phyloP scores from a whole-genome alignment of 2,888 invertebrate species.

The Rhagophthalmus giganteus region DNA sequence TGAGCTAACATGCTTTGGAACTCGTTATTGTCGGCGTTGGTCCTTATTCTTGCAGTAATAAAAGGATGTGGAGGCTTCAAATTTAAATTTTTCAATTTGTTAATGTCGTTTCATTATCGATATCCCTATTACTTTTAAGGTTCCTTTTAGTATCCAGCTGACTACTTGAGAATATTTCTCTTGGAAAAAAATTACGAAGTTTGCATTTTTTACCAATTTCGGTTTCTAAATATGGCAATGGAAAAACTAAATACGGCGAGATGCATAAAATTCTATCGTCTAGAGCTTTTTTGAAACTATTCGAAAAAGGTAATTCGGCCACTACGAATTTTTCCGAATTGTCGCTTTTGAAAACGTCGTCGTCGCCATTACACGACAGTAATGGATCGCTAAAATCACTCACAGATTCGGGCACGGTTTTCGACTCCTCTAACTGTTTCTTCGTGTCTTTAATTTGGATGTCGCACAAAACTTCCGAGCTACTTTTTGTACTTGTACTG shows the following conservation, averaged over 20 bases:
- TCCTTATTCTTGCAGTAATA: constrained; percentile 69
- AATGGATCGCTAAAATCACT: constrained; percentile 86
- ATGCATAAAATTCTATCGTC: constrained; percentile 76
- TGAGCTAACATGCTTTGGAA: constrained; percentile 77
- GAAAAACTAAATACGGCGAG: constrained; percentile 84
- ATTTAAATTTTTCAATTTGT: constrained; percentile 36
- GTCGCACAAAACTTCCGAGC: constrained; percentile 18
- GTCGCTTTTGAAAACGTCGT: constrained; percentile 40
- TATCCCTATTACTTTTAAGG: constrained; percentile 38
- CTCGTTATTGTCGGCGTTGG: constrained; percentile 64
- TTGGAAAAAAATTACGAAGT: constrained; percentile 72
- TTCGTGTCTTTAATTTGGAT: constrained; percentile 1
- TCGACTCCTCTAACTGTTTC: constrained; percentile 41
- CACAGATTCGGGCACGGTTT: constrained; percentile 60
- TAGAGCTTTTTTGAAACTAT: constrained; percentile 73
- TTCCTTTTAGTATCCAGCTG: constrained; percentile 56
- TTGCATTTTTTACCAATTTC: constrained; percentile 77
- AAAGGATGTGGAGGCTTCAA: constrained; percentile 73
- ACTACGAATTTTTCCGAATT: constrained; percentile 57
- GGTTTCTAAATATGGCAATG: constrained; percentile 86
- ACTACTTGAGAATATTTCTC: constrained; percentile 72
- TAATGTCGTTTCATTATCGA: constrained; percentile 13
- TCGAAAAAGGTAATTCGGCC: constrained; percentile 64
- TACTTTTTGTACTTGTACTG: constrained; percentile 20
- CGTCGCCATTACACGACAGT: constrained; percentile 48